These are phyloP conservation scores for Patagioenas fasciata DNA, from an alignment of 2,113 vertebrate species.

Conservation along the genomic window DNA sequence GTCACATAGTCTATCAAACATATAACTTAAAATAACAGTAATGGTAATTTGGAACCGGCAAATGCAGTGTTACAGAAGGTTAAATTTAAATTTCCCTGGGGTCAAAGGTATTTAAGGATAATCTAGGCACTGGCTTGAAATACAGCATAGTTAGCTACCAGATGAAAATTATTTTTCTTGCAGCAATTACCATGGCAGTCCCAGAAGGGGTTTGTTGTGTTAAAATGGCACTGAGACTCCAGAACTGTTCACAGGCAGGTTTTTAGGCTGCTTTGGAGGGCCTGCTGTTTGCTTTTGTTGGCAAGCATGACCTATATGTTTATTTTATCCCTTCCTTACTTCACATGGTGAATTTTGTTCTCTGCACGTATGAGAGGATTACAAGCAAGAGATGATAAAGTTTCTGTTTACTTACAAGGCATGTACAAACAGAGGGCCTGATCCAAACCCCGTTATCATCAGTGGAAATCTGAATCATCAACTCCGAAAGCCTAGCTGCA, in stretches of 20 bases:
- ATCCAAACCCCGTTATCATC: not conserved
- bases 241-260: slow-evolving; percentile 32
- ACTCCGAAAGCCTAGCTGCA: not conserved
- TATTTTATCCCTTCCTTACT: slow-evolving; percentile 64
- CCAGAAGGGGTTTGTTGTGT: slow-evolving; percentile 66
- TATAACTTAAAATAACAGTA: slow-evolving; percentile 9
- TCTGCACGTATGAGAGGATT: slow-evolving; percentile 52
- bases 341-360: slow-evolving; percentile 65
- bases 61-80: slow-evolving; percentile 36
- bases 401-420: slow-evolving; percentile 73
- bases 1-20: not conserved
- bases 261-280: slow-evolving; percentile 64
- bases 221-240: slow-evolving; percentile 50
- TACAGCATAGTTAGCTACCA: slow-evolving; percentile 44
- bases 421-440: slow-evolving; percentile 60
- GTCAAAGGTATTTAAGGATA: slow-evolving; percentile 66
- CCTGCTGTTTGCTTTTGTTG: slow-evolving; percentile 67
- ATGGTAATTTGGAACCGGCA: slow-evolving; percentile 18
- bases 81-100: slow-evolving; percentile 59
- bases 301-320: slow-evolving; percentile 63
- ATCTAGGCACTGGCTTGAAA: slow-evolving; percentile 58
- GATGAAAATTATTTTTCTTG: slow-evolving; percentile 71
- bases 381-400: slow-evolving; percentile 62
- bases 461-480: slow-evolving; percentile 5
- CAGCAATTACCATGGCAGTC: slow-evolving; percentile 60